Percentiles rank a stretch among this genome's conserved stretches.
These are phyloP conservation scores for Thaumetopoea pityocampa DNA, from an alignment of 1,140 invertebrate genomes.

Conservation along the genomic window DNA sequence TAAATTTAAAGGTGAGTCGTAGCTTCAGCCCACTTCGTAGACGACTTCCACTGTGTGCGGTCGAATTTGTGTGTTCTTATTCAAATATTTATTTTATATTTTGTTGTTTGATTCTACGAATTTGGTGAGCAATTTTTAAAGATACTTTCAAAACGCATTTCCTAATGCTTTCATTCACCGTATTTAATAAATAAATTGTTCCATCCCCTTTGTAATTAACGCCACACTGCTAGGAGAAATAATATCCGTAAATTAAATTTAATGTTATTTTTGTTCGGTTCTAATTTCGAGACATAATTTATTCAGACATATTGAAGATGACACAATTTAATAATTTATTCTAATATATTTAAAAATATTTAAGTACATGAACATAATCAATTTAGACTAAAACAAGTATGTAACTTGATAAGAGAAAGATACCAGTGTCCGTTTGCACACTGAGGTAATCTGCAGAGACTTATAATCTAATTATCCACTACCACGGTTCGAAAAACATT, in stretches of 20 bases:
- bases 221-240: no score
- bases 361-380: no score
- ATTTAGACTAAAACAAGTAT: not conserved
- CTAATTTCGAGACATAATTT: no score
- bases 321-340: no score
- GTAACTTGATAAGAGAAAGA: slow-evolving; percentile 9
- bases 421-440: slow-evolving; percentile 25
- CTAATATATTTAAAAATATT: no score
- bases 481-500: slow-evolving; percentile 50
- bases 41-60: slow-evolving; percentile 34
- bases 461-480: slow-evolving; percentile 60
- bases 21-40: slow-evolving; percentile 46
- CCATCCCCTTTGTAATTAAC: no score
- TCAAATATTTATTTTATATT: not conserved
- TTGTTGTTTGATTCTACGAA: slow-evolving; percentile 5
- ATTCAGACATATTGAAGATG: no score
- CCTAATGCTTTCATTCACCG: no score
- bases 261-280: no score
- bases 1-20: slow-evolving; percentile 63
- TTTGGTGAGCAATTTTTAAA: slow-evolving; percentile 9
- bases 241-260: no score
- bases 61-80: slow-evolving; percentile 26
- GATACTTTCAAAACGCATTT: no score
- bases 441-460: slow-evolving; percentile 31
- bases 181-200: no score